Percentiles rank a stretch among this genome's conserved stretches.
These are phyloP conservation scores for Tringa solitaria DNA, from an alignment of 2,113 vertebrate species.

Conservation along the genomic window DNA sequence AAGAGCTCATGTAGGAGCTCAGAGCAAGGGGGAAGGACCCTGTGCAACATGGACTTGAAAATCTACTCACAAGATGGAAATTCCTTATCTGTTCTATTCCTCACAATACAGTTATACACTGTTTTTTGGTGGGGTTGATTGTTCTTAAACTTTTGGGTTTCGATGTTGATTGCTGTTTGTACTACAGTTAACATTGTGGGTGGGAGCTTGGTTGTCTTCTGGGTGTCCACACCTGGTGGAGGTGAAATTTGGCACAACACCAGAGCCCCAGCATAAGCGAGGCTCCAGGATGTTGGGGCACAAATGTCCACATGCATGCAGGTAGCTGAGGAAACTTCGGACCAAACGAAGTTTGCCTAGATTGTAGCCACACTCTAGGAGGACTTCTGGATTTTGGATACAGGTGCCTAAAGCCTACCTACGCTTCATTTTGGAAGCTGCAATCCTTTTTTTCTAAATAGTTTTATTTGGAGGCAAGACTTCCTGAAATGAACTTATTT, in stretches of 20 bases:
- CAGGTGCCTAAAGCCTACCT: background rate
- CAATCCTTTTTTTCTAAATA: rapidly evolving
- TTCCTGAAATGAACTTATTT: background rate
- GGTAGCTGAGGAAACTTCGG: background rate
- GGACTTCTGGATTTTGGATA: background rate
- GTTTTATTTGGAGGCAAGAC: background rate
- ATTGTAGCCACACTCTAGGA: background rate
- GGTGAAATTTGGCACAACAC: background rate
- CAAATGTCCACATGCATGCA: too few species aligned
- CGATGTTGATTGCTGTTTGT: background rate
- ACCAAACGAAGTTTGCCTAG: background rate
- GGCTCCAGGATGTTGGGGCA: background rate
- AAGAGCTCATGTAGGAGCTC: background rate
- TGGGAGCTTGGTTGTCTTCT: background rate
- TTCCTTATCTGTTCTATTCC: background rate
- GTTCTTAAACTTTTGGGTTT: background rate
- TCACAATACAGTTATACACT: background rate
- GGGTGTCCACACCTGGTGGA: background rate
- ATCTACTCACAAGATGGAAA: background rate
- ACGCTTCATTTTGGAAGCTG: background rate
- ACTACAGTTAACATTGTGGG: background rate
- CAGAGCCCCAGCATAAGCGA: background rate
- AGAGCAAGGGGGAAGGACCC: background rate
- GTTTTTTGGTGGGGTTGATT: rapidly evolving
- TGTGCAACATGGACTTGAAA: background rate